Evolutionary conservation across 1,140 invertebrate species (phyloP).

Genomic region (Drosophila jambulina): DNA sequence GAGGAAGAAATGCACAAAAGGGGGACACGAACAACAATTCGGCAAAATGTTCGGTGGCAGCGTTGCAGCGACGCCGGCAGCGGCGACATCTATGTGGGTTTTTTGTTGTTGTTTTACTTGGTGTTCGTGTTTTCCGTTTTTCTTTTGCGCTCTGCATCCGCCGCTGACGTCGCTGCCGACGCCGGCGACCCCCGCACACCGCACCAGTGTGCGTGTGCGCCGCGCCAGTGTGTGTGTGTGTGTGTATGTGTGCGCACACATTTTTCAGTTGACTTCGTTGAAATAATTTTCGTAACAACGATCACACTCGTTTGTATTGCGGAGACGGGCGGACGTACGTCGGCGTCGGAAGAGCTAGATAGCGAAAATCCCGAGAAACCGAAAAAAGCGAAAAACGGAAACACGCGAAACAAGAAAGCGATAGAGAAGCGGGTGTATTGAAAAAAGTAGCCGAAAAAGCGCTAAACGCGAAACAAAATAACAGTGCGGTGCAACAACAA

Average conservation of each 20-base stretch:
- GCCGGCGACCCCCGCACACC: slow-evolving; percentile 39
- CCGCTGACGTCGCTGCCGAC: slow-evolving; percentile 59
- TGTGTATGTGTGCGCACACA: slow-evolving; percentile 49
- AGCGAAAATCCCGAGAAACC: slow-evolving; percentile 44
- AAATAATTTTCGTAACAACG: slow-evolving; percentile 85
- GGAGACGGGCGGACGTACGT: slow-evolving; percentile 78
- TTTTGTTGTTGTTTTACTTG: slow-evolving; percentile 55
- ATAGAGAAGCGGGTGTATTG: slow-evolving; percentile 1
- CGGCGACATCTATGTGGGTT: slow-evolving; percentile 38
- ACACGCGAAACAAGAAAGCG: neutral
- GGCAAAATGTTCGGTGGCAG: slow-evolving; percentile 70
- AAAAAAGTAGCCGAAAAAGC: slow-evolving; percentile 1
- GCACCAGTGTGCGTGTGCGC: slow-evolving; percentile 13
- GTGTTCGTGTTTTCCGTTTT: slow-evolving; percentile 64
- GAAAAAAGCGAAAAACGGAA: slow-evolving; percentile 52
- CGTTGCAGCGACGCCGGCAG: slow-evolving; percentile 51
- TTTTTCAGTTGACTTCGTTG: slow-evolving; percentile 83
- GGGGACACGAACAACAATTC: slow-evolving; percentile 55
- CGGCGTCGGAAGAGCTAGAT: slow-evolving; percentile 39
- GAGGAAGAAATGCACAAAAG: slow-evolving; percentile 42
- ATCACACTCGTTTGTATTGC: slow-evolving; percentile 85
- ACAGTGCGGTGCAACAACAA: slow-evolving; percentile 11
- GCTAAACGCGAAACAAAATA: slow-evolving; percentile 1
- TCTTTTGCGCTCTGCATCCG: slow-evolving; percentile 68
- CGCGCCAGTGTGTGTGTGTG: slow-evolving; percentile 16